phyloP scores from a whole-genome alignment of 2,113 vertebrate species.

The Neoarius graeffei region DNA sequence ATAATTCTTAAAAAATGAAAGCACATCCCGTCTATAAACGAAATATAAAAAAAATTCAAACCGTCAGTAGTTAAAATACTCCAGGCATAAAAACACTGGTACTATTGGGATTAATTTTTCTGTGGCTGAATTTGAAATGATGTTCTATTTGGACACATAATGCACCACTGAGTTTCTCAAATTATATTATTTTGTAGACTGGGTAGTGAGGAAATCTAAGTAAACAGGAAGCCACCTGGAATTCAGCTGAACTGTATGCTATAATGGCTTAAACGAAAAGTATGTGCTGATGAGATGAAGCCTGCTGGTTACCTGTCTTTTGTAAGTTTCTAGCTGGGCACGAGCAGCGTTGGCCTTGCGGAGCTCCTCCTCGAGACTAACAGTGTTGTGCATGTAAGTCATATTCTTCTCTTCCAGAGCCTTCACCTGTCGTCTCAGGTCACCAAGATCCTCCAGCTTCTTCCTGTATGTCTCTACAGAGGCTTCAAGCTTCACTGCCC shows the following conservation, averaged over 20 bases:
- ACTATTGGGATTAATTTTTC: not conserved
- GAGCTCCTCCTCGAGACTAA: slow-evolving; percentile 93
- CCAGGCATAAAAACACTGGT: not conserved
- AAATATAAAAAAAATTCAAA: not conserved
- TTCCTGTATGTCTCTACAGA: slow-evolving; percentile 91
- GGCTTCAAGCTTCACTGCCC: slow-evolving; percentile 88
- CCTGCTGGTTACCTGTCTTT: slow-evolving; percentile 79
- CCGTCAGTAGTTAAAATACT: not conserved
- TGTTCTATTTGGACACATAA: not conserved
- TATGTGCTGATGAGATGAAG: not conserved
- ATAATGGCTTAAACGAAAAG: not conserved
- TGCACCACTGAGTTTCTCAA: not conserved
- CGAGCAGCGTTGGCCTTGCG: slow-evolving; percentile 94
- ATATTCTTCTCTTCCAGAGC: slow-evolving; percentile 93
- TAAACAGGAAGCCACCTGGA: not conserved
- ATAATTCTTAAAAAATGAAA: not conserved
- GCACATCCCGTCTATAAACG: not conserved
- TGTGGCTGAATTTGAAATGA: not conserved
- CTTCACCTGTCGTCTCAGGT: slow-evolving; percentile 92
- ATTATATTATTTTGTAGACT: not conserved
- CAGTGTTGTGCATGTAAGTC: slow-evolving; percentile 96
- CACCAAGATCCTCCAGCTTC: slow-evolving; percentile 91
- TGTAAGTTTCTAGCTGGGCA: slow-evolving; percentile 91
- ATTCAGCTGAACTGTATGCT: not conserved
- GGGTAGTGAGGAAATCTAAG: not conserved